Percentiles rank a stretch among this genome's conserved stretches.
phyloP scores from a whole-genome alignment of 2,888 invertebrate genomes.

The Heliconius cydno region DNA sequence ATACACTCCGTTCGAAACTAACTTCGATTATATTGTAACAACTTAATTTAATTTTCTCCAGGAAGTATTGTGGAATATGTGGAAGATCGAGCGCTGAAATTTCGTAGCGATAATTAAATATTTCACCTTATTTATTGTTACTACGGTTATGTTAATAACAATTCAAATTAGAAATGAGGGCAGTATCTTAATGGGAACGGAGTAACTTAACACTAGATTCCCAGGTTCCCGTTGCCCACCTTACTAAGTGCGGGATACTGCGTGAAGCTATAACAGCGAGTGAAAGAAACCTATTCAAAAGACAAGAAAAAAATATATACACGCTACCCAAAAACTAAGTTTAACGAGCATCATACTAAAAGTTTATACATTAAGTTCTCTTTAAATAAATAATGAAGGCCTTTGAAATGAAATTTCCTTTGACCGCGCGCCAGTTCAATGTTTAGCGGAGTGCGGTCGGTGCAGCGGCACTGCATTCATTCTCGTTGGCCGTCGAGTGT shows the following conservation, averaged over 20 bases:
- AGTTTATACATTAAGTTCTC: constrained; percentile 21
- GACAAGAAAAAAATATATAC: background rate
- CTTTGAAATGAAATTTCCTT: constrained; percentile 27
- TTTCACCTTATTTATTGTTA: background rate
- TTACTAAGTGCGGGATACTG: too few relatives aligned
- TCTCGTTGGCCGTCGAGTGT: constrained; percentile 6
- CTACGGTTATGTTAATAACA: too few relatives aligned
- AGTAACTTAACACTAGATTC: too few relatives aligned
- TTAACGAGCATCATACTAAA: constrained; percentile 13
- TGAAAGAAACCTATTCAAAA: too few relatives aligned
- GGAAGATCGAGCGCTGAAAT: background rate
- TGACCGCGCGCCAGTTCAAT: constrained; percentile 19
- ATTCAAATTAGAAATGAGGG: too few relatives aligned
- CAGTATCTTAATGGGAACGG: too few relatives aligned
- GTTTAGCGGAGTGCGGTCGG: constrained; percentile 15
- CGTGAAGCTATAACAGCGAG: too few relatives aligned
- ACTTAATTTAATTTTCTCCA: background rate
- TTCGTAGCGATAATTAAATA: background rate
- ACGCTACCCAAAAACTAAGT: background rate
- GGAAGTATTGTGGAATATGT: background rate
- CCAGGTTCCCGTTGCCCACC: too few relatives aligned
- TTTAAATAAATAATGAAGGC: constrained; percentile 23
- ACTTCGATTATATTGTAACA: constrained; percentile 6
- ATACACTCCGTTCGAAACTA: constrained; percentile 4
- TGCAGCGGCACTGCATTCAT: background rate